Base-by-base conservation (phyloP, 2,888 invertebrate species). In the Microdon myrmicae region DNA sequence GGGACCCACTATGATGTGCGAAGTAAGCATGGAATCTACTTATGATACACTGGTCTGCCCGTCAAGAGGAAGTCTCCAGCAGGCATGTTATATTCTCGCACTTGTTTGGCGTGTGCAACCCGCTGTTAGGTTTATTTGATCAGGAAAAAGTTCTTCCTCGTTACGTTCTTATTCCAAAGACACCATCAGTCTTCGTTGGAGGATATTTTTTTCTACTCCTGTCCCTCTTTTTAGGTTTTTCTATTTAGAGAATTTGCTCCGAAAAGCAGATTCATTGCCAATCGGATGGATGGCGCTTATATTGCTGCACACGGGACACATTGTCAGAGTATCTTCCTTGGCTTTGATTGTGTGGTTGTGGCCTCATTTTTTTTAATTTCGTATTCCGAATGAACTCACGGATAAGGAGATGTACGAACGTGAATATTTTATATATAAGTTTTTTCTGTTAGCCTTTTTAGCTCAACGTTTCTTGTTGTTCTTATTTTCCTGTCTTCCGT, bases 381-480 rank as follows among this genome's bases (percentile, higher is more conserved):
- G n/a, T n/a, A n/a, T 9, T 17, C 13, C 9, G 12, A 48, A 28
- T 56, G 56, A 49, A 44, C 49, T 22, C 26, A 31, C 44, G 25
- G 34, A 37, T 5, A 12, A 23, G 39, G 13, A n/a, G 37, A 37
- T 38, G 44, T 54, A 47, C 23, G 25, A 45, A 47, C 45, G 58
- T 58, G 64, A 51, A 64, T 64, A 64, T 58, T 58, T 64, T 58
- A n/a, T n/a, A n/a, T n/a, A n/a, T n/a, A 64, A 64, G 26, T 58
- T 53, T 22, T 58, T 38, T 35, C 13, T n/a, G n/a, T n/a, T n/a
- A n/a, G n/a, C n/a, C 22, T 23, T 44, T 43, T 23, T 29, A 61
- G 9, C 41, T 61, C 49, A 35, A 55, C 38, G 10, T 48, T 35
- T 35, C n/a, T 26, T 3, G 25, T 17, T 32, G 32, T 17, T 51